Evolutionary conservation across 2,113 vertebrate species (phyloP).

Genomic region (Stigmatopora argus): DNA sequence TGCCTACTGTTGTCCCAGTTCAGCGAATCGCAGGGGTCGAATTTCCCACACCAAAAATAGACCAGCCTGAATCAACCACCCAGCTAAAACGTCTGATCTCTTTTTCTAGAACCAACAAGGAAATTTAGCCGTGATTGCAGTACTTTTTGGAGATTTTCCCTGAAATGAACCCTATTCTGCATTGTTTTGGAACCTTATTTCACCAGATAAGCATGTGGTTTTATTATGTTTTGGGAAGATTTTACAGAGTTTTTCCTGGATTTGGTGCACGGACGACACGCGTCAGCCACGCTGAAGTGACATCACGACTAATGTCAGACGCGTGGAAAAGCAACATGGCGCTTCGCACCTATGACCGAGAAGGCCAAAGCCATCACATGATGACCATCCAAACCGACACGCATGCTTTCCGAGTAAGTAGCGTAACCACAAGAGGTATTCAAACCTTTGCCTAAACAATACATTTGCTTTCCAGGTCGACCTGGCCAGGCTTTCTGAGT

Average conservation of each 20-base stretch:
- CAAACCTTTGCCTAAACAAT: neutral
- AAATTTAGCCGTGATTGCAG: neutral
- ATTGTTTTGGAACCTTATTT: conserved; percentile 24
- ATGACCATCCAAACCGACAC: conserved; percentile 67
- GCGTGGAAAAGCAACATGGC: conserved; percentile 57
- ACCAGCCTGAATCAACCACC: conserved; percentile 1
- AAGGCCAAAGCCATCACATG: conserved; percentile 33
- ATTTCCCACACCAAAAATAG: conserved; percentile 44
- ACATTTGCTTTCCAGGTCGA: conserved; percentile 40
- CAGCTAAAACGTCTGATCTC: conserved; percentile 7
- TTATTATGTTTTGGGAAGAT: conserved; percentile 14
- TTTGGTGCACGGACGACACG: conserved; percentile 1
- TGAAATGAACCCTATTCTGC: conserved; percentile 33
- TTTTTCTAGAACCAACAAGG: conserved; percentile 3
- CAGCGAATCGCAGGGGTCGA: neutral
- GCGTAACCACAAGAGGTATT: too few species aligned
- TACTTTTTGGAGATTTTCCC: neutral
- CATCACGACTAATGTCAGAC: conserved; percentile 16
- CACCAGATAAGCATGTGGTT: conserved; percentile 43
- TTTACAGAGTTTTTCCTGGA: conserved; percentile 29
- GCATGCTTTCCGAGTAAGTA: conserved; percentile 66
- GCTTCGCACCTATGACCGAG: conserved; percentile 48
- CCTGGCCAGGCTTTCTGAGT: conserved; percentile 56
- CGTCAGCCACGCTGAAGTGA: neutral
- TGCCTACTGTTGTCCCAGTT: neutral